Evolutionary conservation across 2,797 vertebrate genomes (phyloP).

Genomic region (Phrynocephalus vlangalii): DNA sequence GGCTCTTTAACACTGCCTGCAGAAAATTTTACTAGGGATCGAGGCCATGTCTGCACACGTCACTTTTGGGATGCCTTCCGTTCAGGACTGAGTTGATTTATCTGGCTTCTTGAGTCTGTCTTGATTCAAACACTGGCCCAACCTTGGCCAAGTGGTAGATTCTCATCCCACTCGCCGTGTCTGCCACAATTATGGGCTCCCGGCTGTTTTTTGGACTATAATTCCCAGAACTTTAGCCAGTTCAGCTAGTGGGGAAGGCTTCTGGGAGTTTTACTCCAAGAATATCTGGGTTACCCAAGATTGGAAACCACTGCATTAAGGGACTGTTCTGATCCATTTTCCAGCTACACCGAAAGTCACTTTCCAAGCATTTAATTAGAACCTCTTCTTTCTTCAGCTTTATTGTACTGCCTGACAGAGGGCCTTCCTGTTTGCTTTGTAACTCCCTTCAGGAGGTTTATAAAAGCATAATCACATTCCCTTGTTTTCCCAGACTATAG

Average conservation of each 20-base stretch:
- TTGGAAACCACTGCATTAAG: too few relatives aligned
- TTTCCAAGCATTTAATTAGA: neutral
- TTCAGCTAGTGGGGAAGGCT: too few relatives aligned
- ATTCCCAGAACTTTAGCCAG: too few relatives aligned
- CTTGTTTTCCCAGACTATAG: neutral
- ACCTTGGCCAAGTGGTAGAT: too few relatives aligned
- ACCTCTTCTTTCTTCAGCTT: neutral
- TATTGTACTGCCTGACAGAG: neutral
- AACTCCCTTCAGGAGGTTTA: neutral
- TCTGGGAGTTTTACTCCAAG: too few relatives aligned
- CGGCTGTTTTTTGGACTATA: too few relatives aligned
- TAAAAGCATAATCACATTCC: neutral
- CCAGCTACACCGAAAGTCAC: neutral
- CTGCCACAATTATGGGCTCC: too few relatives aligned
- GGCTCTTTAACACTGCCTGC: neutral
- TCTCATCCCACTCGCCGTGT: too few relatives aligned
- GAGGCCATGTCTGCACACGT: neutral
- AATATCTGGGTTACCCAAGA: too few relatives aligned
- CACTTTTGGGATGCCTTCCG: neutral
- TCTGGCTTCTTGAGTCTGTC: neutral
- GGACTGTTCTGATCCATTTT: neutral
- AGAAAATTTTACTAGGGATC: neutral
- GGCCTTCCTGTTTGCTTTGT: neutral
- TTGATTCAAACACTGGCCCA: neutral
- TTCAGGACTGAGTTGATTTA: neutral